Evolutionary conservation across 2,113 vertebrate species (phyloP).

Genomic region (Xyrauchen texanus): DNA sequence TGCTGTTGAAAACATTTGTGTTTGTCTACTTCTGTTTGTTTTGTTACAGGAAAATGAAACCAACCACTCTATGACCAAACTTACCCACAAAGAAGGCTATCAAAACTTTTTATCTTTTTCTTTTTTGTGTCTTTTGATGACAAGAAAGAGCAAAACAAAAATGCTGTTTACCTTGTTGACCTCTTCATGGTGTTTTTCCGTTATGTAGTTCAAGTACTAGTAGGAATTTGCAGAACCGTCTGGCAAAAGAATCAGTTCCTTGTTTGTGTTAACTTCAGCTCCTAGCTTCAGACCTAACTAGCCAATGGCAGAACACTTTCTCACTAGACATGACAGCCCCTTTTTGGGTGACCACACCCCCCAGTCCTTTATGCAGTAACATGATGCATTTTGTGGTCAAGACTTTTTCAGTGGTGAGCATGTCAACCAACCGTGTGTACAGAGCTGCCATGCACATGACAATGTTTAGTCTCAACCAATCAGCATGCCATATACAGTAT

Average conservation of each 20-base stretch:
- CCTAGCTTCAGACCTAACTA: constrained; percentile 27
- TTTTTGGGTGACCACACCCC: constrained; percentile 50
- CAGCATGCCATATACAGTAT: not conserved
- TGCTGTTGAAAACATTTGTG: not conserved
- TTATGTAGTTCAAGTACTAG: constrained; percentile 50
- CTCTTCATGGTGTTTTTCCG: constrained; percentile 70
- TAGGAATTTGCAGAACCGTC: constrained; percentile 46
- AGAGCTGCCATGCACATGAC: too few species aligned
- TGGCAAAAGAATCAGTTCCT: constrained; percentile 68
- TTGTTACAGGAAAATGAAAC: constrained; percentile 17
- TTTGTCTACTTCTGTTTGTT: constrained; percentile 26
- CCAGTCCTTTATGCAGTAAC: constrained; percentile 1
- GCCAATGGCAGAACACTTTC: constrained; percentile 70
- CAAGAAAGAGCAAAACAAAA: not conserved
- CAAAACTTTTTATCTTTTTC: too few species aligned
- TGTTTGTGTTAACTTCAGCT: constrained; percentile 66
- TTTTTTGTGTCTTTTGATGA: too few species aligned
- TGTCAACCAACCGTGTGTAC: not conserved
- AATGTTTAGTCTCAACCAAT: constrained; percentile 20
- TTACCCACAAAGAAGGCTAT: not conserved
- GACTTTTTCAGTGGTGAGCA: constrained; percentile 10
- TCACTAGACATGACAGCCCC: constrained; percentile 46
- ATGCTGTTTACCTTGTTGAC: constrained; percentile 69
- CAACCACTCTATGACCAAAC: not conserved
- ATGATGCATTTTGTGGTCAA: constrained; percentile 51